Conservation (phyloP, 92 coral and sea anemone genomes). For the Bergia puertoricense region DNA sequence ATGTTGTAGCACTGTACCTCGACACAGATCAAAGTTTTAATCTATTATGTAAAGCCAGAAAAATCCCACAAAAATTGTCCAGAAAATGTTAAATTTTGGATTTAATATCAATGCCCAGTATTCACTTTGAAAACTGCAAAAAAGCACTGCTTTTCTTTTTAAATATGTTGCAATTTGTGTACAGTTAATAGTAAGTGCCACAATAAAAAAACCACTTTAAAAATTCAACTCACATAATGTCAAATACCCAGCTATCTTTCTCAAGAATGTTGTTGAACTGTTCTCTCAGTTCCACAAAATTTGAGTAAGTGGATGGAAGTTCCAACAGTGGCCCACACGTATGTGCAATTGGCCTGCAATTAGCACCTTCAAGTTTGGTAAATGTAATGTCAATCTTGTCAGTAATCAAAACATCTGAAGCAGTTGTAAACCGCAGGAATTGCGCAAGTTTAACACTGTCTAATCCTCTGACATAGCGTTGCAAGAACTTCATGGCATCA, state of each 20-base stretch:
- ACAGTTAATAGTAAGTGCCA: background rate
- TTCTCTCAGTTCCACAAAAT: constrained; percentile 33
- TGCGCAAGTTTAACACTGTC: constrained; percentile 39
- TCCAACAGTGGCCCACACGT: constrained; percentile 35
- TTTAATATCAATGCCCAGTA: background rate
- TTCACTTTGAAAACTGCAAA: background rate
- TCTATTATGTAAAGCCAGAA: no score
- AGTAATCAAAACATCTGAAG: background rate
- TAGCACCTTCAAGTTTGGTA: constrained; percentile 27
- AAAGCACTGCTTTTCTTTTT: background rate
- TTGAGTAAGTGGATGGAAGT: constrained; percentile 30
- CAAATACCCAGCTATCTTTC: constrained; percentile 44
- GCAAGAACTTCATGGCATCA: constrained; percentile 42
- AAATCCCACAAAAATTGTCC: background rate
- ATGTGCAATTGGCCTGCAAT: constrained; percentile 25
- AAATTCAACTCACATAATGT: constrained; percentile 16
- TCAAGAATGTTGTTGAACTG: constrained; percentile 11
- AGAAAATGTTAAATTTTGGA: background rate
- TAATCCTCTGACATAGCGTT: constrained; percentile 32
- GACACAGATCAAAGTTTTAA: no score
- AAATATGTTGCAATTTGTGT: background rate
- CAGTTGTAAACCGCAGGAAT: constrained; percentile 4
- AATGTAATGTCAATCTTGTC: constrained; percentile 13
- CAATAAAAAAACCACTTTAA: background rate
- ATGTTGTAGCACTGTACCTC: no score